These are phyloP conservation scores for Gopherus flavomarginatus DNA, from an alignment of 2,113 vertebrate species.

Conservation along the genomic window DNA sequence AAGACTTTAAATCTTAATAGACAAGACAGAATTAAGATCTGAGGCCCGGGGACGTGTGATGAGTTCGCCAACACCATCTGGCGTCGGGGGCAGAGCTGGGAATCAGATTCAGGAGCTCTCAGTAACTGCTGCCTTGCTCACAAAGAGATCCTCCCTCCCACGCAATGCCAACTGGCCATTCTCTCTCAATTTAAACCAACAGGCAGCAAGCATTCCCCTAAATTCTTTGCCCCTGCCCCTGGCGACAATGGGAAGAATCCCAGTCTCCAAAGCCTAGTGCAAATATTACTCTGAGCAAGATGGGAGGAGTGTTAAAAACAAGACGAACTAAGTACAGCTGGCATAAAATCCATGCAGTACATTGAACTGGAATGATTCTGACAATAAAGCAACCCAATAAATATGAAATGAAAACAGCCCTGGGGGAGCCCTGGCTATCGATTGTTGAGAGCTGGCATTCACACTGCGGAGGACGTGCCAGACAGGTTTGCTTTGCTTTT, in stretches of 20 bases:
- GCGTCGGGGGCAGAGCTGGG: background rate
- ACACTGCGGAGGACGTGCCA: constrained; percentile 43
- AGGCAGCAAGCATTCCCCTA: background rate
- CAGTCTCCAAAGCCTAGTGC: fast-evolving
- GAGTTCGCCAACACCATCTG: background rate
- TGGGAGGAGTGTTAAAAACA: constrained; percentile 61
- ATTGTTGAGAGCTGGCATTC: constrained; percentile 67
- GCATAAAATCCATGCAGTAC: constrained; percentile 79
- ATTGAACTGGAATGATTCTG: constrained; percentile 80
- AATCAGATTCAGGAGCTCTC: background rate
- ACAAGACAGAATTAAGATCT: background rate
- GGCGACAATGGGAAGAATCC: background rate
- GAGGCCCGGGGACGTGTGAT: fast-evolving
- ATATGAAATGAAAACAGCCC: constrained; percentile 80
- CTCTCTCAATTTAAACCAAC: background rate
- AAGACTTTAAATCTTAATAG: background rate
- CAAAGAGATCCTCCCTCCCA: background rate
- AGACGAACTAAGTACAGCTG: constrained; percentile 68
- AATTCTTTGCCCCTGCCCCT: too few relatives aligned
- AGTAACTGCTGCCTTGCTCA: background rate
- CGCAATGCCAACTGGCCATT: background rate
- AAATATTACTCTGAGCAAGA: background rate
- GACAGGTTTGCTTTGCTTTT: constrained; percentile 54
- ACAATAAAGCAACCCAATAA: constrained; percentile 79
- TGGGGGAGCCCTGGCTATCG: constrained; percentile 67